Evolutionary conservation across 2,888 invertebrate genomes (phyloP).

Genomic region (Malachius bipustulatus): DNA sequence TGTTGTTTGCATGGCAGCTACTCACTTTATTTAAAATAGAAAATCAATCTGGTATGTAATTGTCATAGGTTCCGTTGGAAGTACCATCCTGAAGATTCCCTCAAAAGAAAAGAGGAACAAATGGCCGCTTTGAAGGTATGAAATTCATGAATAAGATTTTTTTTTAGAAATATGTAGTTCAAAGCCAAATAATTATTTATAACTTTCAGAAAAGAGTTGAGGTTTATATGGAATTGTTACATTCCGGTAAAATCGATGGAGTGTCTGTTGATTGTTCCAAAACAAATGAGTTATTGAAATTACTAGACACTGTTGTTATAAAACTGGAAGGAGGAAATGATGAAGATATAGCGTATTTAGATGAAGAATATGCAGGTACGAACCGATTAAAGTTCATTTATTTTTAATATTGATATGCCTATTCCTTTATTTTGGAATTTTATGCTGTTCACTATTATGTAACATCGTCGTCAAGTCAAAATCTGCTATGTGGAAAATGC

Average conservation of each 20-base stretch:
- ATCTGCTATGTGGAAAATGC: too few relatives aligned
- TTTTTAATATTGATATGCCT: too few relatives aligned
- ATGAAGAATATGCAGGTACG: slow-evolving; percentile 46
- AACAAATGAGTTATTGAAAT: slow-evolving; percentile 65
- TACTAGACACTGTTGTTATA: slow-evolving; percentile 93
- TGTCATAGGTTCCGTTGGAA: slow-evolving; percentile 94
- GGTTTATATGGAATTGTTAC: slow-evolving; percentile 77
- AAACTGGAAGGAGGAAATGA: slow-evolving; percentile 89
- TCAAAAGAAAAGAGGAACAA: slow-evolving; percentile 81
- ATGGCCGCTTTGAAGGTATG: slow-evolving; percentile 64
- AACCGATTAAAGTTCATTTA: not conserved
- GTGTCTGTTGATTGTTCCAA: slow-evolving; percentile 79
- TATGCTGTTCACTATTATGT: too few relatives aligned
- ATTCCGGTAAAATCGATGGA: slow-evolving; percentile 57
- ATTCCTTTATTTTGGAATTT: not conserved
- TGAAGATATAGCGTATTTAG: slow-evolving; percentile 77
- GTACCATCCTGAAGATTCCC: slow-evolving; percentile 95
- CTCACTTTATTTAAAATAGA: too few relatives aligned
- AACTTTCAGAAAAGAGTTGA: slow-evolving; percentile 67
- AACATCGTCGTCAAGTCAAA: too few relatives aligned
- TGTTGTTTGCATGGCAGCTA: too few relatives aligned
- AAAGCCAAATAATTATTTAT: not conserved
- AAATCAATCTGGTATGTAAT: too few relatives aligned
- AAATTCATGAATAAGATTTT: slow-evolving; percentile 5
- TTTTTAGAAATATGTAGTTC: not conserved